phyloP scores from a whole-genome alignment of 2,888 invertebrate genomes.

The Nymphalis polychloros region DNA sequence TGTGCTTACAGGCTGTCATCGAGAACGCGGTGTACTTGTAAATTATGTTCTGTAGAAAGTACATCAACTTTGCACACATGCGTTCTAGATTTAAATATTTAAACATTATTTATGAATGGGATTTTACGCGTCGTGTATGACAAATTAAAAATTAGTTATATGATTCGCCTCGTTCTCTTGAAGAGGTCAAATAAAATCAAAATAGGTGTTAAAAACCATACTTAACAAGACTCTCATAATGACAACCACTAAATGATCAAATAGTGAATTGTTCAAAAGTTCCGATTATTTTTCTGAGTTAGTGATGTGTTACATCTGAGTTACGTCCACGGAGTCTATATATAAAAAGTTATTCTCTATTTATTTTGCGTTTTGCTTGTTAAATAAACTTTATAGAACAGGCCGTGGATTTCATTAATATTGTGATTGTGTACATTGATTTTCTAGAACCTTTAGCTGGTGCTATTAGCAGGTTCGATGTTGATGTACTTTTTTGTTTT shows the following conservation, averaged over 20 bases:
- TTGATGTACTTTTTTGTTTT: too few relatives aligned
- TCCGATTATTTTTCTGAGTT: background rate
- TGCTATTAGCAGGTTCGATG: too few relatives aligned
- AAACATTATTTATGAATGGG: slow-evolving; percentile 34
- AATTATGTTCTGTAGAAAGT: slow-evolving; percentile 63
- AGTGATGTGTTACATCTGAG: slow-evolving; percentile 12
- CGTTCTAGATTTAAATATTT: slow-evolving; percentile 39
- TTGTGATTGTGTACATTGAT: too few relatives aligned
- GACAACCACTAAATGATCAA: slow-evolving; percentile 10
- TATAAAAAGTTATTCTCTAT: background rate
- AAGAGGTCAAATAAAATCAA: slow-evolving; percentile 24
- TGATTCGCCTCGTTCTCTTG: slow-evolving; percentile 12
- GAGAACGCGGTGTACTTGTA: slow-evolving; percentile 48
- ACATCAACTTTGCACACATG: slow-evolving; percentile 35
- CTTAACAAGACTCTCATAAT: slow-evolving; percentile 7
- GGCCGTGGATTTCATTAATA: background rate
- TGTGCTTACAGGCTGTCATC: slow-evolving; percentile 40
- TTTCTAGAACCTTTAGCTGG: too few relatives aligned
- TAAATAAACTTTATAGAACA: slow-evolving; percentile 1
- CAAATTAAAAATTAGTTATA: slow-evolving; percentile 32
- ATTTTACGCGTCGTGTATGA: slow-evolving; percentile 33
- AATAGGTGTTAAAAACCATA: slow-evolving; percentile 12
- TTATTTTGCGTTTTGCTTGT: slow-evolving; percentile 1
- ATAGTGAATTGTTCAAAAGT: slow-evolving; percentile 7
- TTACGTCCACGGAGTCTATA: background rate